Conservation (phyloP, 2,113 vertebrate species). For the Paracyprichromis sp. region DNA sequence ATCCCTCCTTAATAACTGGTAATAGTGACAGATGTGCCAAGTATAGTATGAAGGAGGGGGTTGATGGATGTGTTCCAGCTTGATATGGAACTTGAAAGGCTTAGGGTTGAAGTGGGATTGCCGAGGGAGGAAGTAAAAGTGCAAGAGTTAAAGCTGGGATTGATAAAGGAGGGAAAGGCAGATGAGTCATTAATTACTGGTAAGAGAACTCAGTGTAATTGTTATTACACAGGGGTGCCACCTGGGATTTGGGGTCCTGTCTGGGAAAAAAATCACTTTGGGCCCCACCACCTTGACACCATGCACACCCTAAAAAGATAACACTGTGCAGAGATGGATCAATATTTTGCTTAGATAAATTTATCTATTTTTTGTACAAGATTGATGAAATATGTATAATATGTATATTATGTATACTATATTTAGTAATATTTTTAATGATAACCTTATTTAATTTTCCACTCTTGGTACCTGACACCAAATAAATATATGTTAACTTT, state of each 20-base stretch:
- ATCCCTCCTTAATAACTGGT: background rate
- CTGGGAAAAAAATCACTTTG: background rate
- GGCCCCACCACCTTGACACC: background rate
- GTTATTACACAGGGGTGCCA: background rate
- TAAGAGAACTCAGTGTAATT: background rate
- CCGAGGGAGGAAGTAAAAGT: background rate
- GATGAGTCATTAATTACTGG: background rate
- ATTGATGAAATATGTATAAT: background rate
- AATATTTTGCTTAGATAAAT: background rate
- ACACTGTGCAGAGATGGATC: background rate
- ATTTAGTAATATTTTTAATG: background rate
- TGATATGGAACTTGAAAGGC: background rate
- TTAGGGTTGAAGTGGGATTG: background rate
- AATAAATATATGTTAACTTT: background rate
- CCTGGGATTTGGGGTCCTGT: background rate
- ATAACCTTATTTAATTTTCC: too few species aligned
- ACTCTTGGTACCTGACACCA: background rate
- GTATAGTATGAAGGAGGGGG: background rate
- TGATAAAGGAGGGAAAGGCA: background rate
- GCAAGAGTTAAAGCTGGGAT: background rate
- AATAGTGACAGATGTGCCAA: background rate
- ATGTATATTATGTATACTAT: background rate
- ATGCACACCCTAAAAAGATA: background rate
- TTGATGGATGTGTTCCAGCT: background rate
- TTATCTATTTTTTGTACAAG: background rate